A percentile compares a stretch with the other conserved stretches of the same genome.
These are phyloP conservation scores for Sebastes wilsoni DNA, from an alignment of 2,797 vertebrate genomes.

Conservation along the genomic window DNA sequence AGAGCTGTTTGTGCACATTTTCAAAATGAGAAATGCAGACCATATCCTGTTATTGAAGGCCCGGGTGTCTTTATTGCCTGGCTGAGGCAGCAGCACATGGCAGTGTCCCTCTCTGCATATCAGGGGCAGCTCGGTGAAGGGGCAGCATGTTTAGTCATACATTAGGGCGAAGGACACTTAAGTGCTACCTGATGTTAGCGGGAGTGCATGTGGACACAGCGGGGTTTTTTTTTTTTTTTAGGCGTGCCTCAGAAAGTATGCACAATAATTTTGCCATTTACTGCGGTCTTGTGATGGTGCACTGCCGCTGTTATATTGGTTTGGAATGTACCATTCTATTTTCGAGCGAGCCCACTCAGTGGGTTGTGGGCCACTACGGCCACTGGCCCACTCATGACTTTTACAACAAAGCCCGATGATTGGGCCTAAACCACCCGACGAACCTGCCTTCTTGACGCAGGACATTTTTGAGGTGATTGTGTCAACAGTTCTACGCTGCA, in stretches of 20 bases:
- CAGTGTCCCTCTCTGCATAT: constrained; percentile 48
- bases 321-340: constrained; percentile 88
- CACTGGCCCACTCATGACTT: constrained; percentile 77
- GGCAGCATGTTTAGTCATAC: constrained; percentile 82
- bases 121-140: constrained; percentile 59
- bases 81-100: constrained; percentile 59
- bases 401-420: constrained; percentile 66
- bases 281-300: constrained; percentile 85
- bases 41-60: constrained; percentile 86
- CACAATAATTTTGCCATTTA: constrained; percentile 86
- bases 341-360: constrained; percentile 74
- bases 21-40: constrained; percentile 78
- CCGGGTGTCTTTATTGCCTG: constrained; percentile 74
- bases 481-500: constrained; percentile 72
- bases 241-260: constrained; percentile 84
- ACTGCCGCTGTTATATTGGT: constrained; percentile 85
- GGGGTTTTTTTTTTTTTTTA: constrained; percentile 69
- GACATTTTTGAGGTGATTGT: constrained; percentile 81
- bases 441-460: constrained; percentile 67
- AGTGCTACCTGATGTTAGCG: constrained; percentile 87
- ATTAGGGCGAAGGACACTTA: constrained; percentile 80
- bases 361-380: constrained; percentile 78
- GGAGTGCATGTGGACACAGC: constrained; percentile 79
- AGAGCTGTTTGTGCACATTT: constrained; percentile 80
- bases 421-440: constrained; percentile 38